Percentiles rank a stretch among this genome's conserved stretches.
Evolutionary conservation across 2,888 invertebrate species (phyloP).

Genomic region (Oxycera nigricornis): DNA sequence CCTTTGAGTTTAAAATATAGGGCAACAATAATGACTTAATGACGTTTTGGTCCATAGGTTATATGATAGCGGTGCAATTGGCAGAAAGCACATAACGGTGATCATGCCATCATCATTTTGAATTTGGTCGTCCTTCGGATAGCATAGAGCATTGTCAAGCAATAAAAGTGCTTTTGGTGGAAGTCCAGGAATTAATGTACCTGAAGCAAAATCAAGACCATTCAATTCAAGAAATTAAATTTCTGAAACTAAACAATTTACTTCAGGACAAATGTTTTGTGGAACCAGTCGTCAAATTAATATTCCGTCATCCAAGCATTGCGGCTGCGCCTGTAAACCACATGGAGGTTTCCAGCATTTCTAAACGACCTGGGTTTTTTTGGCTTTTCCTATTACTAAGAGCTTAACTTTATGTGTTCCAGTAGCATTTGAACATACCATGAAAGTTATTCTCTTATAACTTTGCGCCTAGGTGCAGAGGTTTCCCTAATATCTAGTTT

Average conservation of each 20-base stretch:
- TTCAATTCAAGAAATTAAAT: background rate
- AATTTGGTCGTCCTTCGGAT: constrained; percentile 39
- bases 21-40: constrained; percentile 44
- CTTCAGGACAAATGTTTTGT: background rate
- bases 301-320: background rate
- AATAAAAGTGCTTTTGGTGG: too few relatives aligned
- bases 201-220: background rate
- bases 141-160: constrained; percentile 48
- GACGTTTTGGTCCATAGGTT: constrained; percentile 48
- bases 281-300: too few relatives aligned
- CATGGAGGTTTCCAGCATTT: background rate
- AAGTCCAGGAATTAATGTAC: background rate
- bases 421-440: background rate
- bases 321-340: background rate
- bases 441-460: background rate
- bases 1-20: constrained; percentile 38
- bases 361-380: background rate
- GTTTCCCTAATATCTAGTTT: background rate
- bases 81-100: constrained; percentile 47
- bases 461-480: background rate
- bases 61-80: constrained; percentile 48
- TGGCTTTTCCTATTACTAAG: background rate
- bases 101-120: constrained; percentile 46
- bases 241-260: background rate
- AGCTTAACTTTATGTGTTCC: constrained; percentile 2